Conservation (phyloP, 2,797 vertebrate genomes). For the Mus spretus region DNA sequence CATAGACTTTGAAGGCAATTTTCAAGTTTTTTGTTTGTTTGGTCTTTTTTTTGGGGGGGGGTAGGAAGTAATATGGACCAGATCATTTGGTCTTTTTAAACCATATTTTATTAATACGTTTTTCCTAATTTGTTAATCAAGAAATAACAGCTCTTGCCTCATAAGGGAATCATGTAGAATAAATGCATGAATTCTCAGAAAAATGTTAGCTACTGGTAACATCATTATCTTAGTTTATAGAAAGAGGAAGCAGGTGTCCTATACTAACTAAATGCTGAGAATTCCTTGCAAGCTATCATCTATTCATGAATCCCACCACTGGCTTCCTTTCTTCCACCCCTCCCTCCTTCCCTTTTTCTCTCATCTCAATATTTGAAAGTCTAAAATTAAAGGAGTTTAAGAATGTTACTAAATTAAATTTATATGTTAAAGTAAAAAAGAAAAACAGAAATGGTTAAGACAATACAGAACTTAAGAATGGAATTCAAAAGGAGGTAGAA, state of each 20-base stretch:
- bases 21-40: not conserved
- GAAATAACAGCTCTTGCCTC: not conserved
- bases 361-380: conserved; percentile 45
- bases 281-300: not conserved
- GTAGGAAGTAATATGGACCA: not conserved
- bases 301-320: not conserved
- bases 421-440: not conserved
- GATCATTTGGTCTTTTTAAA: conserved; percentile 31
- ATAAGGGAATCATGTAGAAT: conserved; percentile 32
- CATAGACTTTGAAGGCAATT: not conserved
- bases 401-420: not conserved
- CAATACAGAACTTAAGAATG: not conserved
- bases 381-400: conserved; percentile 40
- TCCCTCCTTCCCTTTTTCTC: rapidly evolving
- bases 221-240: not conserved
- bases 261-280: not conserved
- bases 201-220: not conserved
- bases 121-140: conserved; percentile 30
- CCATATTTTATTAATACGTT: not conserved
- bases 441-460: not conserved
- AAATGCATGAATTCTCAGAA: conserved; percentile 38
- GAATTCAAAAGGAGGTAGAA: not conserved
- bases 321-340: not conserved
- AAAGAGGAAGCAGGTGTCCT: not conserved
- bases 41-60: too few relatives aligned